These are phyloP conservation scores for Amblyteles armatorius DNA, from an alignment of 2,888 invertebrate species.

Conservation along the genomic window DNA sequence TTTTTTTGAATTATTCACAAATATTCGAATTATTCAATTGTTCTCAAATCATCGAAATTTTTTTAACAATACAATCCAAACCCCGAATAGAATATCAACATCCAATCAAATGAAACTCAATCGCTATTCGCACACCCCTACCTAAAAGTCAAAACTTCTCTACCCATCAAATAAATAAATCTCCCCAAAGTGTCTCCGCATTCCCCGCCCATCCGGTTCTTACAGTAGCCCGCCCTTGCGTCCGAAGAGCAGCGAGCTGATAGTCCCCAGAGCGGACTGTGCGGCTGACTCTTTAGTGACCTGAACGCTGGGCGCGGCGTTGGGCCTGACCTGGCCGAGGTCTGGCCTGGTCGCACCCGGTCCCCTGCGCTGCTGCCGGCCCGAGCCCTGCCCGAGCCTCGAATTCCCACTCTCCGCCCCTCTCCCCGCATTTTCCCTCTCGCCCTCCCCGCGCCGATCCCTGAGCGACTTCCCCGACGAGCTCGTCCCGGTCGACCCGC, in stretches of 20 bases:
- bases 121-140: too few species aligned
- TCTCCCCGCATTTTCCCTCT: constrained; percentile 85
- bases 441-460: constrained; percentile 76
- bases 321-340: constrained; percentile 86
- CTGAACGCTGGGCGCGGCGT: constrained; percentile 70
- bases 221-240: constrained; percentile 94
- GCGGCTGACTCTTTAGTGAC: constrained; percentile 81
- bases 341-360: constrained; percentile 87
- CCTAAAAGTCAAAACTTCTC: too few species aligned
- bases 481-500: constrained; percentile 69
- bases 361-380: constrained; percentile 85
- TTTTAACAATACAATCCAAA: too few species aligned
- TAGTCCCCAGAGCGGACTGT: constrained; percentile 89
- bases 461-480: constrained; percentile 59
- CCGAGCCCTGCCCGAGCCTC: constrained; percentile 79
- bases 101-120: too few species aligned
- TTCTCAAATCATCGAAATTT: too few species aligned
- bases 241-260: constrained; percentile 93
- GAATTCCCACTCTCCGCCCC: constrained; percentile 86
- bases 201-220: constrained; percentile 46
- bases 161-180: too few species aligned
- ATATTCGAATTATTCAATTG: too few species aligned
- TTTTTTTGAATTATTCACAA: too few species aligned
- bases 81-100: too few species aligned
- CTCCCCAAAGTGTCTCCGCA: too few species aligned